phyloP scores from a whole-genome alignment of 53 echinoderm and acorn worm species.

The Crossaster papposus region DNA sequence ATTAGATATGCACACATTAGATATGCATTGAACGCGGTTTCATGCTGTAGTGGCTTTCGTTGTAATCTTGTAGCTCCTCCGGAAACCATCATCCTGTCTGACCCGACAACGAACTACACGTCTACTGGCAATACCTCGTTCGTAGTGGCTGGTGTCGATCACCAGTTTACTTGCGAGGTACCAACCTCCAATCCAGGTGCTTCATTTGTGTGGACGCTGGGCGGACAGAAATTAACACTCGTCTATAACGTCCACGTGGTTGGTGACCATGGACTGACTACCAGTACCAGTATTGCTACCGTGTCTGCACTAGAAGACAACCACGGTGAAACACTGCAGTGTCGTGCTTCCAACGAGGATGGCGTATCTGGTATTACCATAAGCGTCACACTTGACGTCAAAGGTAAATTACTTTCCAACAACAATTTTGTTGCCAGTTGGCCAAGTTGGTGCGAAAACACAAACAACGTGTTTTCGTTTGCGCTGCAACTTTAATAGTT shows the following conservation, averaged over 20 bases:
- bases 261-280: conserved; percentile 6
- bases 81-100: background rate
- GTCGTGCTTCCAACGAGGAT: background rate
- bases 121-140: background rate
- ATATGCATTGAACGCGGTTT: no score
- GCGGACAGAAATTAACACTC: background rate
- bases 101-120: conserved; percentile 25
- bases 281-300: conserved; percentile 6
- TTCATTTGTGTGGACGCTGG: conserved; percentile 24
- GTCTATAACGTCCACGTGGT: background rate
- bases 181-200: conserved; percentile 26
- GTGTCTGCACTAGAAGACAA: background rate
- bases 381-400: background rate
- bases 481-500: no score
- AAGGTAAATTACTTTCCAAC: background rate
- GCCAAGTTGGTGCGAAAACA: no score
- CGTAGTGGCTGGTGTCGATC: background rate
- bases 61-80: background rate
- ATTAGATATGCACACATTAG: no score
- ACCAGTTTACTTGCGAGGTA: conserved; percentile 19
- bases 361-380: background rate
- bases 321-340: conserved; percentile 22
- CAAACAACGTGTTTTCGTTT: no score
- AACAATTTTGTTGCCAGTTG: no score
- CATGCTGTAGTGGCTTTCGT: no score